Conservation (phyloP, 2,797 vertebrate genomes). For the Rhinatrema bivittatum region DNA sequence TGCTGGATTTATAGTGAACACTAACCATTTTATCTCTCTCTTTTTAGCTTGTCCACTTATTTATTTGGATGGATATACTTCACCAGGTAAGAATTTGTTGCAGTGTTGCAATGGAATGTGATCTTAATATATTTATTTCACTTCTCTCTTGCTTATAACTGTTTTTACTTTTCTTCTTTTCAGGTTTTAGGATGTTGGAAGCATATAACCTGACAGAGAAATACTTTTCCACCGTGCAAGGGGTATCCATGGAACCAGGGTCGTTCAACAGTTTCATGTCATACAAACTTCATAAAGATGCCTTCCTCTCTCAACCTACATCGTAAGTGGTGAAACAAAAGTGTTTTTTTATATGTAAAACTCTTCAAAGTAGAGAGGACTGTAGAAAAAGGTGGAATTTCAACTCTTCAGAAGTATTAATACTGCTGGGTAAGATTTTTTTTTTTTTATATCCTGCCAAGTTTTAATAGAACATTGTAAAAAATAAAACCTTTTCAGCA, state of each 20-base stretch:
- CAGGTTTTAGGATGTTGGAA: slow-evolving; percentile 96
- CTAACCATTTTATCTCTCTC: too few species aligned
- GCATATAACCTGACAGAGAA: slow-evolving; percentile 91
- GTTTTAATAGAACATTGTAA: too few species aligned
- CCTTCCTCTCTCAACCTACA: slow-evolving; percentile 80
- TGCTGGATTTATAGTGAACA: too few species aligned
- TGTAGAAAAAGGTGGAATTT: too few species aligned
- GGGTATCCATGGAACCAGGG: slow-evolving; percentile 87
- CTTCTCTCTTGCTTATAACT: neutral
- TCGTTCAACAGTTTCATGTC: slow-evolving; percentile 87
- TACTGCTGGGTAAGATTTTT: too few species aligned
- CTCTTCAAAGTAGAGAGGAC: too few species aligned
- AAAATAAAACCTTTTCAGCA: too few species aligned
- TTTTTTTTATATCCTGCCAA: too few species aligned
- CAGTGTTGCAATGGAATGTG: neutral
- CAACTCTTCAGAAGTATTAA: too few species aligned
- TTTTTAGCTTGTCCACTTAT: slow-evolving; percentile 90
- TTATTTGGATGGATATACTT: slow-evolving; percentile 90
- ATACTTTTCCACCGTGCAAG: slow-evolving; percentile 73
- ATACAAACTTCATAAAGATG: slow-evolving; percentile 85
- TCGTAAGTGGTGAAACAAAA: slow-evolving; percentile 57
- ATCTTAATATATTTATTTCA: neutral
- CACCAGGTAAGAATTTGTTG: slow-evolving; percentile 69
- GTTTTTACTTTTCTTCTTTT: slow-evolving; percentile 6
- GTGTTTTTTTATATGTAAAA: neutral